These are phyloP conservation scores for Orchesella flavescens DNA, from an alignment of 2,888 invertebrate species.

Conservation along the genomic window DNA sequence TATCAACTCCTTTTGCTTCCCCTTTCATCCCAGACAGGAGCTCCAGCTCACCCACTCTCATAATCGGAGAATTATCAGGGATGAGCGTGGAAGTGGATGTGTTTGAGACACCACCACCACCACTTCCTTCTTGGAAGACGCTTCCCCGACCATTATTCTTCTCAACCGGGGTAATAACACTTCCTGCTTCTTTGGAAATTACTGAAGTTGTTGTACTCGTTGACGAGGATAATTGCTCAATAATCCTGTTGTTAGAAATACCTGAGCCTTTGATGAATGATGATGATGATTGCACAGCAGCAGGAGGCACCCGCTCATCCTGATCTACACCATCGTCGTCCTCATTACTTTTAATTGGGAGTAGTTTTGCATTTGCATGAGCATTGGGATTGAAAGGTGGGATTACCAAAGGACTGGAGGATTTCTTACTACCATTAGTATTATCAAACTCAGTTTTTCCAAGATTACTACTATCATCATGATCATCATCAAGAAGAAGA, in stretches of 20 bases:
- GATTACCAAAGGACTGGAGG: constrained; percentile 33
- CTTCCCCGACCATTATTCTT: neutral
- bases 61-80: no score
- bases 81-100: neutral
- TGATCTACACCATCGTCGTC: neutral
- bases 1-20: neutral
- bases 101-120: neutral
- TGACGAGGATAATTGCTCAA: neutral
- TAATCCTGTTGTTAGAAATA: constrained; percentile 25
- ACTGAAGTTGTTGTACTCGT: neutral
- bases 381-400: constrained; percentile 49
- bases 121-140: neutral
- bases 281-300: no score
- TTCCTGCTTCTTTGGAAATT: neutral
- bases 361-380: constrained; percentile 15
- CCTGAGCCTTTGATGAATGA: no score
- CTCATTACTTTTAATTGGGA: constrained; percentile 42
- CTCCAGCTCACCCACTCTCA: no score
- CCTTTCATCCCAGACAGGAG: neutral
- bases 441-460: constrained; percentile 27
- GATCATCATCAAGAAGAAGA: no score
- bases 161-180: neutral
- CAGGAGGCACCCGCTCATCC: no score
- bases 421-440: constrained; percentile 13
- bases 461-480: constrained; percentile 16